These are phyloP conservation scores for Trichopoda pennipes DNA, from an alignment of 2,888 invertebrate genomes.

Conservation along the genomic window DNA sequence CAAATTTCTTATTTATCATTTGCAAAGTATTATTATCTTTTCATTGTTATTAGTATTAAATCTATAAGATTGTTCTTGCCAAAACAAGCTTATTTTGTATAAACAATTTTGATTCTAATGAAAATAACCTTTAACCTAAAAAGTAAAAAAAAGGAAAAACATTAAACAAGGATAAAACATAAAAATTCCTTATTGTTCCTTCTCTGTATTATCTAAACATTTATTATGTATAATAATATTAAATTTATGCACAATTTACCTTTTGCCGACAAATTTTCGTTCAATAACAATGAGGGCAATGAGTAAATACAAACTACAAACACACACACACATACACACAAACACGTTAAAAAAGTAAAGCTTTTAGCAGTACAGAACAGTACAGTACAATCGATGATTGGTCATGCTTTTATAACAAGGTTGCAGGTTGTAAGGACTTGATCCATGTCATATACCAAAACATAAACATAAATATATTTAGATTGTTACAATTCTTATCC, in stretches of 20 bases:
- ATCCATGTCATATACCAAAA: neutral
- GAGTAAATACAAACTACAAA: conserved; percentile 36
- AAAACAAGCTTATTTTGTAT: no score
- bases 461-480: neutral
- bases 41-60: no score
- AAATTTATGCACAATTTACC: conserved; percentile 65
- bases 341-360: neutral
- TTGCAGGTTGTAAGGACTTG: conserved; percentile 11
- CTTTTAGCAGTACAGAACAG: neutral
- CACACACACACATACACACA: neutral
- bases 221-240: conserved; percentile 33
- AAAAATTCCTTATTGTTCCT: conserved; percentile 16
- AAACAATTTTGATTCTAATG: no score
- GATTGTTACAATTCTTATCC: conserved; percentile 1
- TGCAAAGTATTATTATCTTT: no score
- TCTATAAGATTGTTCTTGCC: no score
- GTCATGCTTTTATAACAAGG: conserved; percentile 18
- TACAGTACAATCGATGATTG: conserved; percentile 7
- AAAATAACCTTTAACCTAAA: neutral
- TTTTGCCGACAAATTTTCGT: conserved; percentile 44
- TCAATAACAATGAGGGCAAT: conserved; percentile 40
- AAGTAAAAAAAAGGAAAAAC: neutral
- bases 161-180: conserved; percentile 37
- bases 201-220: conserved; percentile 39
- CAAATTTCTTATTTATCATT: no score